Evolutionary conservation across 2,113 vertebrate genomes (phyloP), one percentile per base, ranked within the genome.

Genomic region (Trachemys scripta): DNA sequence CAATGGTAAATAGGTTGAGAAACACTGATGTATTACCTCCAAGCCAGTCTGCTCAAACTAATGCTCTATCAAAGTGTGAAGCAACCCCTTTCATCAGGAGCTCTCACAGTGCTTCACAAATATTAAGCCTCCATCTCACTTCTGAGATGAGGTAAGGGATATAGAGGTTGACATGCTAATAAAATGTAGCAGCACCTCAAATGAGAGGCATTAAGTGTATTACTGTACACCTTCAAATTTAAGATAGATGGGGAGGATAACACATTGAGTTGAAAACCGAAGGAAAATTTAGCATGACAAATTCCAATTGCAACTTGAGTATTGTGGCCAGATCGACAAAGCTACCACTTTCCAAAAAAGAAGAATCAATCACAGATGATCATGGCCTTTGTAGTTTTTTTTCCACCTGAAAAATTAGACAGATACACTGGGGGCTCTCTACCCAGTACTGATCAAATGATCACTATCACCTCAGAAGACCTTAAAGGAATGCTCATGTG

Each of bases 351-450:
- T 59, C 27, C 50, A 31, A 11, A 38, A 10, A 3, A 90, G 80
- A 42, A 0, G 0, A 93, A 49, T 51, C 62, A 19, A 0, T 0
- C 31, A 4, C 2, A 47, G 25, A 42, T 14, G 4, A 10, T 3
- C 31, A 38, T 3, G 5, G 13, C 2, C 47, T 3, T 54, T 80
- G 20, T 78, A 25, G 10, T 47, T 27, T 27, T 25, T 6, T 27
- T 47, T 47, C 38, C 38, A 45, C 75, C 7, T 27, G 25, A 47
- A 78, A 47, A 13, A 24, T 47, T 29, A 47, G 5, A 16, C 42
- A 25, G 3, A 35, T 35, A 17, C 35, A 38, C 35, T 69, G 65
- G 20, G 20, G 10, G 19, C 20, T 42, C 38, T 22, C 20, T 75
- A 75, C 72, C 38, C 22, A 24, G 38, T 75, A 42, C 38, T 42